Percentiles rank a stretch among this genome's conserved stretches.
Conservation (phyloP, 2,888 invertebrate species). For the Drosophila nr. medialis region DNA sequence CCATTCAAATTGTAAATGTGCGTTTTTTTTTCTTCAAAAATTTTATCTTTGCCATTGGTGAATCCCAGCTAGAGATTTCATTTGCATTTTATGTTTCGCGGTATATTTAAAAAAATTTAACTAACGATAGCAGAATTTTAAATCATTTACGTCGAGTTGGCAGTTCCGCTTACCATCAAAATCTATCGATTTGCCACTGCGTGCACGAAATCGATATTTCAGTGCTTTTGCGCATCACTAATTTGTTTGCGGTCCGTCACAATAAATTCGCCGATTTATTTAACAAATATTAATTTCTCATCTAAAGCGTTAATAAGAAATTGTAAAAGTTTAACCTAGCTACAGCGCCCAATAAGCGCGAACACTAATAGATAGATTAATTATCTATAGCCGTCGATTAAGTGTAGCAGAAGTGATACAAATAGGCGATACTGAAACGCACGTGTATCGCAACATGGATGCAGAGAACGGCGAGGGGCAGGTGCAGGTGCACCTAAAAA, state of each 20-base stretch:
- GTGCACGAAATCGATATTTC: not conserved
- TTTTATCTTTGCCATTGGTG: not conserved
- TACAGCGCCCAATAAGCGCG: not conserved
- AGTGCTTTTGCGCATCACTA: constrained; percentile 24
- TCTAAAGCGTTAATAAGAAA: constrained; percentile 1
- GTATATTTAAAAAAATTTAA: not conserved
- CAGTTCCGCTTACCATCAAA: constrained; percentile 8
- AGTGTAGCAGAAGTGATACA: not conserved
- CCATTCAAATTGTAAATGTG: not conserved
- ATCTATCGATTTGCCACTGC: not conserved
- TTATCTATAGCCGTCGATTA: not conserved
- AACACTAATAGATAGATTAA: not conserved
- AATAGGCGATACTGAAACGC: constrained; percentile 51
- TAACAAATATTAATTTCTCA: constrained; percentile 15
- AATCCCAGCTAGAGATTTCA: not conserved
- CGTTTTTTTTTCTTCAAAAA: not conserved
- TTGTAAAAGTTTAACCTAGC: not conserved
- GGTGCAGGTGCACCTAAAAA: constrained; percentile 91
- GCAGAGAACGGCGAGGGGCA: constrained; percentile 86
- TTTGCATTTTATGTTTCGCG: constrained; percentile 3
- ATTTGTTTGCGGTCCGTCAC: constrained; percentile 25
- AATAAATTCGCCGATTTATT: constrained; percentile 25
- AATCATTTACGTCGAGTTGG: constrained; percentile 21
- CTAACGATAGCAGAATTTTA: not conserved
- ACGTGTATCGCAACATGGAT: constrained; percentile 77